Evolutionary conservation across 2,797 vertebrate genomes (phyloP).

Genomic region (Centropyge bicolor): DNA sequence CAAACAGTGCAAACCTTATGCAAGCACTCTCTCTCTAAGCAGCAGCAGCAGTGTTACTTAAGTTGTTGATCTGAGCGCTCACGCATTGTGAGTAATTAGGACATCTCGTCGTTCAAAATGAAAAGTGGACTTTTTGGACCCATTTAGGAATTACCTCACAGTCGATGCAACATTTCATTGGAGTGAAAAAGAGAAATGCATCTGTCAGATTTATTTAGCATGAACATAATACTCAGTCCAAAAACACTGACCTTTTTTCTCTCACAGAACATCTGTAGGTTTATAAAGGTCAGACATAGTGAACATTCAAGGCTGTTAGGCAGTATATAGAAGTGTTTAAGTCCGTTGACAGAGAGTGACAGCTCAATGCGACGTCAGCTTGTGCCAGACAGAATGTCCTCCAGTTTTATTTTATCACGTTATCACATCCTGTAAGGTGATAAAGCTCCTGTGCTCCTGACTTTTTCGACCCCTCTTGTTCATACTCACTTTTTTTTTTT

Average conservation of each 20-base stretch:
- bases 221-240: slow-evolving; percentile 6
- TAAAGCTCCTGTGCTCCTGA: slow-evolving; percentile 11
- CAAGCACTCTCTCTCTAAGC: slow-evolving; percentile 29
- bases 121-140: slow-evolving; percentile 28
- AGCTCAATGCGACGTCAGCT: slow-evolving; percentile 27
- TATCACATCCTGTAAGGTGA: slow-evolving; percentile 27
- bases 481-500: slow-evolving; percentile 19
- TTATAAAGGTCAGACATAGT: slow-evolving; percentile 44
- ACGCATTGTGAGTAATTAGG: slow-evolving; percentile 52
- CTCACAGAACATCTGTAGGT: slow-evolving; percentile 2
- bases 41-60: slow-evolving; percentile 22
- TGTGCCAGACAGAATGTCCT: slow-evolving; percentile 14
- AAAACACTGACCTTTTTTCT: slow-evolving; percentile 24
- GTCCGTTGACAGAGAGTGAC: slow-evolving; percentile 34
- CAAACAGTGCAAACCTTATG: slow-evolving; percentile 42
- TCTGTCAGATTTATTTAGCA: slow-evolving; percentile 39
- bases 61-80: slow-evolving; percentile 29
- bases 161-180: slow-evolving; percentile 15
- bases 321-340: slow-evolving; percentile 19
- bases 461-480: slow-evolving; percentile 25
- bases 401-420: slow-evolving; percentile 17
- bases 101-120: slow-evolving; percentile 27
- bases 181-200: slow-evolving; percentile 31
- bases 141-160: slow-evolving; percentile 20
- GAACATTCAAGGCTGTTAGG: slow-evolving; percentile 34